Percentiles rank a stretch among this genome's conserved stretches.
phyloP scores from a whole-genome alignment of 2,888 invertebrate species.

The Tipula confusa region DNA sequence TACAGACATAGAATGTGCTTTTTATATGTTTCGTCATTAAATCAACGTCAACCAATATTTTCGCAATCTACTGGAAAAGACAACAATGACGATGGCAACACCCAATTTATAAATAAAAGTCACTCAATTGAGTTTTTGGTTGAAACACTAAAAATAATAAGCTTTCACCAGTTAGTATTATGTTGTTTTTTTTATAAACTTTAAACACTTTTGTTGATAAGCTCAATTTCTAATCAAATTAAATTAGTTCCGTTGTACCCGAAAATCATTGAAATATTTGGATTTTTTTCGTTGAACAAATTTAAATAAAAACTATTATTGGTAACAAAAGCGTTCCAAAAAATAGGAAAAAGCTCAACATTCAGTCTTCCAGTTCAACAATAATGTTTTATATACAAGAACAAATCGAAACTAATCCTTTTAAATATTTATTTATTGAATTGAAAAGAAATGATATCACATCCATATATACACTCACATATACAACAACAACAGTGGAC shows the following conservation, averaged over 20 bases:
- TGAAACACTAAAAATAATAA: not conserved
- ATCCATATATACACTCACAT: not conserved
- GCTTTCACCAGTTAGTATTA: not conserved
- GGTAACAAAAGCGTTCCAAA: not conserved
- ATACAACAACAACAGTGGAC: too few relatives aligned
- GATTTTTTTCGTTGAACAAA: not conserved
- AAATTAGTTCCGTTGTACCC: not conserved
- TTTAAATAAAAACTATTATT: not conserved
- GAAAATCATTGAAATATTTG: not conserved
- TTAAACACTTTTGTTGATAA: not conserved
- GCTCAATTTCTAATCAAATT: not conserved
- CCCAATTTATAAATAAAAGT: not conserved
- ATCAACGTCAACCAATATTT: not conserved
- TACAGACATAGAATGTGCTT: too few relatives aligned
- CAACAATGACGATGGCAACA: not conserved
- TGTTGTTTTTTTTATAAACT: not conserved
- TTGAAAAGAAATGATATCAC: not conserved
- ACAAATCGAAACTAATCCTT: not conserved
- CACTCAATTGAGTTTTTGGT: not conserved
- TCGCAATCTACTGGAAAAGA: not conserved
- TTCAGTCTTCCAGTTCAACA: not conserved
- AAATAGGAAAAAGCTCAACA: not conserved
- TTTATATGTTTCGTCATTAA: not conserved
- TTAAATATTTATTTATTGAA: not conserved
- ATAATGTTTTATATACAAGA: not conserved